These are phyloP conservation scores for Leptura quadrifasciata DNA, from an alignment of 2,888 invertebrate genomes.

Conservation along the genomic window DNA sequence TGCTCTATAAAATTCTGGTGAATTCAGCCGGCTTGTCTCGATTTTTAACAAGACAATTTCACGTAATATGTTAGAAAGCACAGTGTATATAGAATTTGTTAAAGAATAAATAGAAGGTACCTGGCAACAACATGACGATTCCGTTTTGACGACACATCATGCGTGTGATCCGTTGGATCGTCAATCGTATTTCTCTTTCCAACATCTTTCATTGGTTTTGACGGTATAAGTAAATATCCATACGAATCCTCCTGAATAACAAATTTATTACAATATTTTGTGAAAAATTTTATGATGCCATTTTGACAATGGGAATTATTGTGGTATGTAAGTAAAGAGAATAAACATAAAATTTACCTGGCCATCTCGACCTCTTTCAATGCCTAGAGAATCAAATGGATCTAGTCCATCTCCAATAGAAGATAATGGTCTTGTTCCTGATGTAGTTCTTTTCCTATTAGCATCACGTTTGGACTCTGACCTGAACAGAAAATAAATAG, in stretches of 20 bases:
- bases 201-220: slow-evolving; percentile 75
- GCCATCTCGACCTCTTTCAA: slow-evolving; percentile 88
- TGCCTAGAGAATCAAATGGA: slow-evolving; percentile 89
- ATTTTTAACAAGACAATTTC: background rate
- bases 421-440: slow-evolving; percentile 88
- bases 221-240: slow-evolving; percentile 86
- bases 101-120: slow-evolving; percentile 66
- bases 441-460: slow-evolving; percentile 86
- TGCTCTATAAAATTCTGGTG: slow-evolving; percentile 10
- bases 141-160: slow-evolving; percentile 57
- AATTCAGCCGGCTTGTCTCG: background rate
- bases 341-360: slow-evolving; percentile 75
- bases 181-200: slow-evolving; percentile 73
- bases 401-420: slow-evolving; percentile 89
- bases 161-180: slow-evolving; percentile 64
- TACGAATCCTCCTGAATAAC: slow-evolving; percentile 87
- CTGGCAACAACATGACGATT: slow-evolving; percentile 78
- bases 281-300: too few species aligned
- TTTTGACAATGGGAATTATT: too few species aligned
- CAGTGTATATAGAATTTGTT: slow-evolving; percentile 3
- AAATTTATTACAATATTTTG: background rate
- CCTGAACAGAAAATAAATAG: slow-evolving; percentile 47
- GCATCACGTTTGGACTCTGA: slow-evolving; percentile 62
- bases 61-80: slow-evolving; percentile 20
- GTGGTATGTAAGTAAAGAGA: too few species aligned